Conservation (phyloP, 1,140 invertebrate genomes). For the Pseudachorutes palmiensis region DNA sequence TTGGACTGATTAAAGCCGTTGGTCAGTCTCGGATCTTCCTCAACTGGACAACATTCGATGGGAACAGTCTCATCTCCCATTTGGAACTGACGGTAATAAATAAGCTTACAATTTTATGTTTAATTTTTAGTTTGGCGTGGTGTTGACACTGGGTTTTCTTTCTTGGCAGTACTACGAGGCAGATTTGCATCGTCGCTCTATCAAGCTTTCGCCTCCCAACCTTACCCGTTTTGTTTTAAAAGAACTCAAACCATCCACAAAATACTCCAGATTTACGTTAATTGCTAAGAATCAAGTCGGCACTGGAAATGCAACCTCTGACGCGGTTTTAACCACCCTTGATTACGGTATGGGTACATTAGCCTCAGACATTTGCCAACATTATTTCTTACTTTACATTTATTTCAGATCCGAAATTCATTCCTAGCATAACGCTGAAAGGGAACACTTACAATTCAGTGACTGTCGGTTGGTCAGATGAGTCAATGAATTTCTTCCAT, state of each 20-base stretch:
- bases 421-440: conserved; percentile 65
- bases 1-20: conserved; percentile 66
- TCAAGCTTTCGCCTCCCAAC: conserved; percentile 14
- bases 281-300: conserved; percentile 44
- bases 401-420: conserved; percentile 60
- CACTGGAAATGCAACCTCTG: background rate
- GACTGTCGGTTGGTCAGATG: conserved; percentile 67
- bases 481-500: conserved; percentile 38
- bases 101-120: background rate
- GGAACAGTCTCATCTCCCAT: conserved; percentile 52
- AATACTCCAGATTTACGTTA: conserved; percentile 33
- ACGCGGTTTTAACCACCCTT: conserved; percentile 48
- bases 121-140: conserved; percentile 3
- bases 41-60: conserved; percentile 71
- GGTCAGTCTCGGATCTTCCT: conserved; percentile 63
- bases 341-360: conserved; percentile 44
- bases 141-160: conserved; percentile 16
- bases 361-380: too few species aligned
- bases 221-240: conserved; percentile 30
- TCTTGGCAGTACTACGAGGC: conserved; percentile 16
- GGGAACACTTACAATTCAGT: conserved; percentile 67
- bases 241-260: conserved; percentile 25
- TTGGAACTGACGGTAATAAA: conserved; percentile 20
- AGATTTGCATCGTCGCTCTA: conserved; percentile 8
- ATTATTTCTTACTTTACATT: background rate